Base-by-base conservation (phyloP, 2,797 vertebrate genomes). In the Spinibarbus caldwelli region DNA sequence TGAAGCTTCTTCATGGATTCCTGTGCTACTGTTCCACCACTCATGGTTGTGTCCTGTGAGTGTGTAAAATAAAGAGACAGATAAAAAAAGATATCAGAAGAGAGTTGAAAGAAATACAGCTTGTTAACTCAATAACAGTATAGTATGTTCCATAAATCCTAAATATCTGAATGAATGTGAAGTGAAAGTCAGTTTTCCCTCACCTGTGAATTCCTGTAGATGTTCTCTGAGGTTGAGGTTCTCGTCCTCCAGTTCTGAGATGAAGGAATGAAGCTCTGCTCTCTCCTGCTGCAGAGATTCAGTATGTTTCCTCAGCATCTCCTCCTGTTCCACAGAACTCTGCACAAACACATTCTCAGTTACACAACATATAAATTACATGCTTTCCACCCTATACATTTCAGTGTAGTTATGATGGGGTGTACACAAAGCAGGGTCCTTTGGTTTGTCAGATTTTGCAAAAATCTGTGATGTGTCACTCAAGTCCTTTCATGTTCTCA, bases 121-220 rank as follows among this genome's bases (percentile, higher is more conserved):
- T 72, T 0, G 19, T 70, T 34, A 38, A 38, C 68, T 36, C 4
- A 34, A 52, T 70, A 19, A 38, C 12, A 2, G 2, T 17, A 11
- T 70, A 52, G 17, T 26, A 70, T 57, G 21, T 29, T 67, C 11
- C 62, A 80, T 54, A 29, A 12, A 29, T 70, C 26, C n/a, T 29
- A 71, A 71, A 57, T 7, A 83, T 84, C 2, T 45, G 59, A 19
- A 41, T 29, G 17, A 57, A 26, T 12, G 29, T 62, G 34, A 70
- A 41, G 14, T 71, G 31, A 45, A 62, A 26, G 75, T 41, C 23
- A 38, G 34, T 59, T 26, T 41, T 15, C 19, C 23, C 31, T 0
- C 94, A 96, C 97, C 95, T 96, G 90, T 90, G 0, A 96, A 78
- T 23, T 91, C 59, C 75, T 91, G 89, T 72, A 96, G 90, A 77